Base-by-base conservation (phyloP, 1,140 invertebrate genomes). In the Helicoverpa zea region DNA sequence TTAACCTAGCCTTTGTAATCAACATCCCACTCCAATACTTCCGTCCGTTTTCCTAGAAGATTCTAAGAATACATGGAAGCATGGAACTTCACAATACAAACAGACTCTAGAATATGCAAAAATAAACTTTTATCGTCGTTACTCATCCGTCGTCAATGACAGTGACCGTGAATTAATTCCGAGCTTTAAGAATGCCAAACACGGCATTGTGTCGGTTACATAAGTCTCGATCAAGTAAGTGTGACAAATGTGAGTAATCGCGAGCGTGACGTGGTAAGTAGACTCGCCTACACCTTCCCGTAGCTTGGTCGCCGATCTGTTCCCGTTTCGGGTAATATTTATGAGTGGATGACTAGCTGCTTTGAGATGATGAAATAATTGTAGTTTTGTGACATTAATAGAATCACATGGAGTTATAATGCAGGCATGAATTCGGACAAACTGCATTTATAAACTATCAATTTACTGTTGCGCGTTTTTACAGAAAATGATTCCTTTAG, bases 221-320 rank as follows among this genome's bases (percentile, higher is more conserved):
- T 49, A 68, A 68, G n/a, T 68, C 11, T 68, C 3, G 35, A 35
- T 43, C 35, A 43, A 43, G 35, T 49, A 66, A 66, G 35, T 68
- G 43, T 68, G 64, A 68, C 64, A 49, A 68, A 68, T 68, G 18
- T 68, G 68, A 52, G 11, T 72, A 72, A 72, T 72, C 7, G 52
- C 52, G 49, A 72, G 29, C 54, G 12, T 54, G 72, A 59, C 72
- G 51, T 54, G 18, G n/a, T 43, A 56, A 52, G 10, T 74, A 43
- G 10, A 35, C 72, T 43, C 52, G 52, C 72, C 72, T 30, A 74
- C 72, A 16, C 35, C 52, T 74, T 59, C 54, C 72, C 10, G 66
- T 70, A 30, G 23, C 66, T 70, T 29, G 29, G 43, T 13, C 11
- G 5, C 13, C 13, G 4, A 18, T 13, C 23, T 49, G 18, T 11